These are phyloP conservation scores for Argentina silus DNA, from an alignment of 2,797 vertebrate species.

Conservation along the genomic window DNA sequence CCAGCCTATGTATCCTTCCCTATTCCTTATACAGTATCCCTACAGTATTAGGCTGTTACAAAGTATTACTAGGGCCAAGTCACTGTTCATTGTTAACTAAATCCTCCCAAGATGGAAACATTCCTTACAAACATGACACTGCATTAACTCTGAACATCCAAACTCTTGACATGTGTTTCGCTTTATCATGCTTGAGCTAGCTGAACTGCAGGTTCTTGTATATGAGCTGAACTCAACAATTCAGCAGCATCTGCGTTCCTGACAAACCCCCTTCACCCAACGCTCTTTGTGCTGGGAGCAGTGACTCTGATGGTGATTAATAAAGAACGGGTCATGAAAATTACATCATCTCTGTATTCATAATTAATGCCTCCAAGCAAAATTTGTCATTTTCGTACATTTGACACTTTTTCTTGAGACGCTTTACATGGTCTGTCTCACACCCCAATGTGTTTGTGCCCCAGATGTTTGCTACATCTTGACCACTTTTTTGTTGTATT, in stretches of 20 bases:
- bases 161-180: slow-evolving; percentile 30
- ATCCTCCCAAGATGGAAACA: neutral
- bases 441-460: neutral
- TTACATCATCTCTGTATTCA: slow-evolving; percentile 65
- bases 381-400: slow-evolving; percentile 20
- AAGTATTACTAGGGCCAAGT: neutral
- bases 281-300: slow-evolving; percentile 53
- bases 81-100: neutral
- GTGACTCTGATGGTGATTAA: slow-evolving; percentile 64
- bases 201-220: slow-evolving; percentile 27
- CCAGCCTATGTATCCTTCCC: too few species aligned
- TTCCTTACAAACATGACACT: neutral
- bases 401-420: slow-evolving; percentile 18
- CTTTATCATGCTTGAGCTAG: slow-evolving; percentile 12
- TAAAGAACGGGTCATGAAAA: slow-evolving; percentile 70
- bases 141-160: slow-evolving; percentile 33
- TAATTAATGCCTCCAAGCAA: slow-evolving; percentile 60
- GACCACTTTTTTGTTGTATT: neutral
- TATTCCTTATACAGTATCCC: too few species aligned
- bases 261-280: slow-evolving; percentile 37
- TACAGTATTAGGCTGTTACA: too few species aligned
- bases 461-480: slow-evolving; percentile 9
- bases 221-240: slow-evolving; percentile 45
- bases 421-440: slow-evolving; percentile 11
- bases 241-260: slow-evolving; percentile 46